Percentiles rank a stretch among this genome's conserved stretches.
Conservation (phyloP, 2,797 vertebrate genomes). For the Mus spretus region DNA sequence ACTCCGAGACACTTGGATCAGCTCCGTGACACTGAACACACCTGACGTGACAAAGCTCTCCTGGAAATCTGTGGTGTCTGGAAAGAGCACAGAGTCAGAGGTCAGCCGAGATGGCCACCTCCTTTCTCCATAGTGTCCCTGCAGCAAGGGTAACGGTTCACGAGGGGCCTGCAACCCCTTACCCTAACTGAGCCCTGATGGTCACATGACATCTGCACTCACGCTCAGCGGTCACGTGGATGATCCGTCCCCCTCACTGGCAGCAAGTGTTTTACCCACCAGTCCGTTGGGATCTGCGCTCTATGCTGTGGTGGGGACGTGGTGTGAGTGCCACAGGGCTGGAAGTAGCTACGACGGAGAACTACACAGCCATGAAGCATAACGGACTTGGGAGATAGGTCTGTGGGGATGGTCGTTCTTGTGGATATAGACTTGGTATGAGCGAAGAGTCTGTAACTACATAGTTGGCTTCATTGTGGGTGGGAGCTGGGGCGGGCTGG, state of each 20-base stretch:
- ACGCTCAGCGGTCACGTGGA: neutral
- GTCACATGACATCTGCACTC: neutral
- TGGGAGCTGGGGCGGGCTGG: neutral
- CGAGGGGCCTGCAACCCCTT: neutral
- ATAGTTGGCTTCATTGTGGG: too few species aligned
- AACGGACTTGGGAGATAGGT: neutral
- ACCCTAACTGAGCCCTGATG: neutral
- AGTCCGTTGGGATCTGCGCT: neutral
- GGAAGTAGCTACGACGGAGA: neutral
- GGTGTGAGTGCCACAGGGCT: neutral
- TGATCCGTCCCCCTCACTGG: neutral
- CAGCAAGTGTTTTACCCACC: too few species aligned
- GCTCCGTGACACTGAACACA: conserved; percentile 98
- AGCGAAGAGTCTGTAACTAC: neutral
- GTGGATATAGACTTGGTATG: neutral
- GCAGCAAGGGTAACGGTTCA: neutral
- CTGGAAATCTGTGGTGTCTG: conserved; percentile 98
- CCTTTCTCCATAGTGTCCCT: neutral
- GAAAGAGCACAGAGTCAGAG: accelerated
- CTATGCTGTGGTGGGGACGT: neutral
- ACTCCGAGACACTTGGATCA: conserved; percentile 99
- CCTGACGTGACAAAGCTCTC: conserved; percentile 98
- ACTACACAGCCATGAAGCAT: neutral
- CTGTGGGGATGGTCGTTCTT: too few species aligned
- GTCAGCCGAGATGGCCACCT: neutral